phyloP scores from a whole-genome alignment of 2,113 vertebrate genomes.

The Syrmaticus mikado region DNA sequence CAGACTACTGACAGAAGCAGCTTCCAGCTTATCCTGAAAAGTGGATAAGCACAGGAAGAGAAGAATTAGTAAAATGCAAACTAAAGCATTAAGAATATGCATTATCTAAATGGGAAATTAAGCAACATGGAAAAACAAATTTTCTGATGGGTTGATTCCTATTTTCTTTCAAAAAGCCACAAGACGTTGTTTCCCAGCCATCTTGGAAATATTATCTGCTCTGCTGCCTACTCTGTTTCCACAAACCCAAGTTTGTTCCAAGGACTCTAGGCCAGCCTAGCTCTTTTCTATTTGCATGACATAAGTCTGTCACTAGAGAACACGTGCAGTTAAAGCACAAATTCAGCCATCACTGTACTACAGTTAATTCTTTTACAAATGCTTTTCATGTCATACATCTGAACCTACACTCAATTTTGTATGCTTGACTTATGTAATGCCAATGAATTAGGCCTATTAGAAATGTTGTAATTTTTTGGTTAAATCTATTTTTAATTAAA shows the following conservation, averaged over 20 bases:
- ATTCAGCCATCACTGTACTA: not conserved
- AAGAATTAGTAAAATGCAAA: not conserved
- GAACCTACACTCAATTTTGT: not conserved
- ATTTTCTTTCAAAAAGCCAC: not conserved
- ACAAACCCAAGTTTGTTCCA: not conserved
- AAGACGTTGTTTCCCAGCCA: not conserved
- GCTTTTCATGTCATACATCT: not conserved
- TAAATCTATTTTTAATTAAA: not conserved
- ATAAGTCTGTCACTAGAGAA: accelerated
- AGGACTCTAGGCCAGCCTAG: not conserved
- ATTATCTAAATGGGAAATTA: not conserved
- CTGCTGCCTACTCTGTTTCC: not conserved
- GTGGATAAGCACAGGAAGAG: not conserved
- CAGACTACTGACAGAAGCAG: not conserved
- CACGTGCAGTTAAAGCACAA: not conserved
- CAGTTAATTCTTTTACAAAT: not conserved
- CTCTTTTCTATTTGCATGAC: not conserved
- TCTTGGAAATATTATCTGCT: not conserved
- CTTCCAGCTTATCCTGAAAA: not conserved
- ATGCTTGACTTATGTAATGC: not conserved
- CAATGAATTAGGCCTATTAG: not conserved
- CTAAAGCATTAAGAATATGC: not conserved
- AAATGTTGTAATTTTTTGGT: not conserved
- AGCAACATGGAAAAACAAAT: not conserved
- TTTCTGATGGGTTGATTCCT: not conserved